Conservation (phyloP, 2,113 vertebrate genomes). For the Sialia sialis region DNA sequence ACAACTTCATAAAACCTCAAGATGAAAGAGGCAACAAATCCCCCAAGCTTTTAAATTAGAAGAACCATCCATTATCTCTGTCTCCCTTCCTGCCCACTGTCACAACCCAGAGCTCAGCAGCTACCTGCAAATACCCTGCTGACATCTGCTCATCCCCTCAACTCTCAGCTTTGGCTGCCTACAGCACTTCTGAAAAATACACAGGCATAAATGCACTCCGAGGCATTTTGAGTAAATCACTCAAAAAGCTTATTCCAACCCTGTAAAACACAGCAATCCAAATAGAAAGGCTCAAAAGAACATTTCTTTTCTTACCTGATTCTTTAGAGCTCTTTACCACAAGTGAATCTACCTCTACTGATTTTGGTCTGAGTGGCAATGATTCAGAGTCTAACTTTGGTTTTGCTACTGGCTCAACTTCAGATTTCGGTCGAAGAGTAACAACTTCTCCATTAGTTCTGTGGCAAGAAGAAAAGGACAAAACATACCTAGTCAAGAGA, state of each 20-base stretch:
- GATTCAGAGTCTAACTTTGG: conserved; percentile 77
- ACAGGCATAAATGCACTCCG: neutral
- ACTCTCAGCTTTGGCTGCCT: neutral
- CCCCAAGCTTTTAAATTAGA: neutral
- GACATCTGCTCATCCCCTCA: neutral
- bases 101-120: neutral
- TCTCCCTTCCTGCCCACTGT: neutral
- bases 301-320: conserved; percentile 61
- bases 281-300: neutral
- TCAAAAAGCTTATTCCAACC: neutral
- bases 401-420: conserved; percentile 79
- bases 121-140: neutral
- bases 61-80: neutral
- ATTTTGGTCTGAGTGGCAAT: conserved; percentile 81
- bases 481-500: neutral
- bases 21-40: neutral
- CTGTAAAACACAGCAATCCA: neutral
- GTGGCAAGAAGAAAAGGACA: neutral
- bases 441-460: conserved; percentile 92
- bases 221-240: neutral
- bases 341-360: conserved; percentile 75
- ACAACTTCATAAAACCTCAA: neutral
- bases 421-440: conserved; percentile 81
- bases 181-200: neutral
- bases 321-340: conserved; percentile 70